phyloP scores from a whole-genome alignment of 2,888 invertebrate species.

The Folsomia candida region DNA sequence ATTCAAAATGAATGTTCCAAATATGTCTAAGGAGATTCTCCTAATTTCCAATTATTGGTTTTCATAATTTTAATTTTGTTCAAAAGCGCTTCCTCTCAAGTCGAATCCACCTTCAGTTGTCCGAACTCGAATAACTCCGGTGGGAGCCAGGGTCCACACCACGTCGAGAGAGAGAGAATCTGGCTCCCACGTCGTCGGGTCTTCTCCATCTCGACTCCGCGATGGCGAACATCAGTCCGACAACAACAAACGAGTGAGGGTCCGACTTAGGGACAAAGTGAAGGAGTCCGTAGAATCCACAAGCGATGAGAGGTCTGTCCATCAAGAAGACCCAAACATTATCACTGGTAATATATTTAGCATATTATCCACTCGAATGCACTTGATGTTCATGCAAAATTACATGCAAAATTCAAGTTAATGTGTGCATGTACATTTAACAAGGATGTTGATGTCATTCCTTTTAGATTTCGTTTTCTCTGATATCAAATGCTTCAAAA shows the following conservation, averaged over 20 bases:
- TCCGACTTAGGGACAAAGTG: conserved; percentile 30
- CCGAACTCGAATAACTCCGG: conserved; percentile 15
- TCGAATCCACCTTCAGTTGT: background rate
- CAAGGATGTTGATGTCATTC: too few relatives aligned
- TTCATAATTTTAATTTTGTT: too few relatives aligned
- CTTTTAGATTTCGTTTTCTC: conserved; percentile 49
- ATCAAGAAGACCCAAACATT: conserved; percentile 29
- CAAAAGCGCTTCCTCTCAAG: background rate
- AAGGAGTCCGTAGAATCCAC: conserved; percentile 20
- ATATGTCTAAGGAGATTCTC: too few relatives aligned
- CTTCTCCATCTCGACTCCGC: background rate
- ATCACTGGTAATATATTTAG: conserved; percentile 37
- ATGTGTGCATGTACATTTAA: too few relatives aligned
- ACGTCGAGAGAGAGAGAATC: conserved; percentile 6
- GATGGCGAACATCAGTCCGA: background rate
- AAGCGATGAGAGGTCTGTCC: background rate
- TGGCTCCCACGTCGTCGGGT: background rate
- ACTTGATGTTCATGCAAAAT: too few relatives aligned
- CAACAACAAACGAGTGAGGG: conserved; percentile 17
- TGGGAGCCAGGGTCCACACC: background rate
- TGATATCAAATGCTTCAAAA: conserved; percentile 49
- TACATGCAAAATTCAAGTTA: too few relatives aligned
- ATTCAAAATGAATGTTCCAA: too few relatives aligned
- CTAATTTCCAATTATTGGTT: too few relatives aligned
- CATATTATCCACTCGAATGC: background rate